These are phyloP conservation scores for Carlito syrichta DNA, from an alignment of 2,113 vertebrate species.

Conservation along the genomic window DNA sequence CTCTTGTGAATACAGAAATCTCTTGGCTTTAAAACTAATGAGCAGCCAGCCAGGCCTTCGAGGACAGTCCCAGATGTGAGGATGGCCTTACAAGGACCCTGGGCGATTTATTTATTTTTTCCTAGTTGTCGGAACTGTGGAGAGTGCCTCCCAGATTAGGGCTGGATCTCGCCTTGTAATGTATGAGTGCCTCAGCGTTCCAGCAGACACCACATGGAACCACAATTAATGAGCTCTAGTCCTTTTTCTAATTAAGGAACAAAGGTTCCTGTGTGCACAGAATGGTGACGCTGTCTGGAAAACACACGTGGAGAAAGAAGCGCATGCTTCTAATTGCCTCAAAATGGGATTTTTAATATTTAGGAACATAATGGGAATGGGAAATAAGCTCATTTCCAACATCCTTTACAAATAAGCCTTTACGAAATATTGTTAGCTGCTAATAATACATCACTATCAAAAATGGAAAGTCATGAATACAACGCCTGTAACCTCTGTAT, in stretches of 20 bases:
- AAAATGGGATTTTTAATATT: conserved; percentile 82
- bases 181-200: conserved; percentile 68
- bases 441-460: conserved; percentile 69
- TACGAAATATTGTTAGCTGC: conserved; percentile 75
- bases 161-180: conserved; percentile 71
- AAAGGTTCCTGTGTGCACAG: conserved; percentile 78
- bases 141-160: conserved; percentile 39
- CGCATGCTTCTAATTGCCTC: conserved; percentile 81
- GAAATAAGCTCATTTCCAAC: conserved; percentile 74
- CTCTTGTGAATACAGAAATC: background rate
- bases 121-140: background rate
- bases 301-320: conserved; percentile 73
- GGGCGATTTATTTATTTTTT: conserved; percentile 60
- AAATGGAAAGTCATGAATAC: conserved; percentile 52
- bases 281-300: conserved; percentile 77
- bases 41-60: background rate
- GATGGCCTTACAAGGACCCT: background rate
- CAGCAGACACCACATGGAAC: conserved; percentile 77
- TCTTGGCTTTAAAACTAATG: background rate
- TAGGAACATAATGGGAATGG: conserved; percentile 77
- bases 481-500: conserved; percentile 46
- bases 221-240: conserved; percentile 81
- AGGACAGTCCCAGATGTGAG: background rate
- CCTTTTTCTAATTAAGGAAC: conserved; percentile 83
- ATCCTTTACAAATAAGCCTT: conserved; percentile 80